phyloP scores from a whole-genome alignment of 1,140 invertebrate genomes.

The Drosophila cardini region DNA sequence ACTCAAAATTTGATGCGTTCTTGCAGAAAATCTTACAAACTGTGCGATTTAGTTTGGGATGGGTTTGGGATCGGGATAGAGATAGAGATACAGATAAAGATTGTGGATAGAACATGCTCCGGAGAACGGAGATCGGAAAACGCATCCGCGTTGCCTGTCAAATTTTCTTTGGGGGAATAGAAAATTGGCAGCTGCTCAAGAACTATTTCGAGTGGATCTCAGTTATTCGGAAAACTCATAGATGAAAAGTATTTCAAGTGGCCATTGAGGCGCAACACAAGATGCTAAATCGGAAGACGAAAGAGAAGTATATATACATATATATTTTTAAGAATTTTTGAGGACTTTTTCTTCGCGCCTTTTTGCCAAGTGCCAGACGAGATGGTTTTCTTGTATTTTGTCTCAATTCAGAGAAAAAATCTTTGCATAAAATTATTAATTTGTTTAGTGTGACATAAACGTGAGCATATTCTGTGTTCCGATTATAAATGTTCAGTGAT shows the following conservation, averaged over 20 bases:
- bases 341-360: constrained; percentile 25
- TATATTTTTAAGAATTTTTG: constrained; percentile 29
- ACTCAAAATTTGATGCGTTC: constrained; percentile 55
- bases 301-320: constrained; percentile 2
- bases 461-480: constrained; percentile 70
- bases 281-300: not conserved
- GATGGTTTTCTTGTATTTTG: constrained; percentile 14
- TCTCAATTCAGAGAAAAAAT: constrained; percentile 53
- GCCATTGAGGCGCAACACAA: constrained; percentile 50
- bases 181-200: constrained; percentile 77
- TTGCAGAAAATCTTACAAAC: constrained; percentile 68
- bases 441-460: constrained; percentile 73
- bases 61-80: constrained; percentile 15
- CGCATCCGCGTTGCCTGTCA: constrained; percentile 67
- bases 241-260: constrained; percentile 39
- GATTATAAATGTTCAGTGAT: constrained; percentile 71
- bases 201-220: constrained; percentile 58
- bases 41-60: constrained; percentile 1
- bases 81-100: constrained; percentile 8
- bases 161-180: constrained; percentile 30
- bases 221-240: constrained; percentile 10
- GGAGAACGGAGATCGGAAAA: constrained; percentile 28
- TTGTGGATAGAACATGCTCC: constrained; percentile 19
- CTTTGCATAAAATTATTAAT: constrained; percentile 59
- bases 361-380: constrained; percentile 49